A percentile compares a stretch with the other conserved stretches of the same genome.
Evolutionary conservation across 2,888 invertebrate species (phyloP).

Genomic region (Pogonocherus hispidulus): DNA sequence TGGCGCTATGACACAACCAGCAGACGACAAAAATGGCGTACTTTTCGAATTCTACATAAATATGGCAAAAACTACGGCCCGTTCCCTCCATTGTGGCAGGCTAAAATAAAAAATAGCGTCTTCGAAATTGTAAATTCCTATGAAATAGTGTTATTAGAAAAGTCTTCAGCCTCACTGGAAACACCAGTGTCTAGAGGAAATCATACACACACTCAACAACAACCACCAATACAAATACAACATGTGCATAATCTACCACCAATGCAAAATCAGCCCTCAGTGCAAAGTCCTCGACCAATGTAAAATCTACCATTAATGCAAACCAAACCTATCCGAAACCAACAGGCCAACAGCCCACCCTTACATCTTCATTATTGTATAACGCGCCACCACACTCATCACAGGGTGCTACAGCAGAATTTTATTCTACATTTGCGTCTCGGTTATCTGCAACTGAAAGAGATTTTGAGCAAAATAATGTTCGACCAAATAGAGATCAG

Average conservation of each 20-base stretch:
- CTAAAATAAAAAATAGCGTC: conserved; percentile 23
- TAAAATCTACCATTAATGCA: conserved; percentile 15
- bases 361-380: conserved; percentile 16
- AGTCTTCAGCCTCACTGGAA: conserved; percentile 34
- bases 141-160: conserved; percentile 32
- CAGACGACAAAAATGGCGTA: neutral
- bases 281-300: too few relatives aligned
- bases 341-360: conserved; percentile 5
- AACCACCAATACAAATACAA: too few relatives aligned
- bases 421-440: conserved; percentile 33
- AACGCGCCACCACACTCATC: conserved; percentile 18
- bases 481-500: conserved; percentile 6
- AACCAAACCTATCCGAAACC: neutral
- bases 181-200: conserved; percentile 25
- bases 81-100: neutral
- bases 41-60: neutral
- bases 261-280: conserved; percentile 20
- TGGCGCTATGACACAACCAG: neutral
- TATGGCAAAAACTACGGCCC: neutral
- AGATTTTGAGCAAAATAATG: conserved; percentile 24
- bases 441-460: conserved; percentile 21
- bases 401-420: conserved; percentile 28
- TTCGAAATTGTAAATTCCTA: conserved; percentile 32
- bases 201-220: too few relatives aligned
- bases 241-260: conserved; percentile 11